Evolutionary conservation across 2,113 vertebrate species (phyloP), one percentile per base, ranked within the genome.

Genomic region (Hyperopisus bebe): DNA sequence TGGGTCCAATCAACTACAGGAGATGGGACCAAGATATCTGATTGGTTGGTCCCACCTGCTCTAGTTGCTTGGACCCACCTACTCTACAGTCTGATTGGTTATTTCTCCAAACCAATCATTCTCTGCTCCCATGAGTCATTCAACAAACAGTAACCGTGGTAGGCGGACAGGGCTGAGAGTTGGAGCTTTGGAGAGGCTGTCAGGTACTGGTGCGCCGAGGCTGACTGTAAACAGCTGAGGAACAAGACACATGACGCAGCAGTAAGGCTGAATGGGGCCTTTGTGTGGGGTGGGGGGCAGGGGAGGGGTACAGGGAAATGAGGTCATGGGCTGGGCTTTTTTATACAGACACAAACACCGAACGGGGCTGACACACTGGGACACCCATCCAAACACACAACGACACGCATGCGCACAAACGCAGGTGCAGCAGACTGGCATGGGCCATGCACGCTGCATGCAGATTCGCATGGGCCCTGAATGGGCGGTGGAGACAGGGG

Each of bases 161-260:
- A 50, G 44, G 62, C 13, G 51, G 88, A 31, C 3, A 70, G 10
- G 62, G 9, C 27, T 10, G n/a, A 5, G 27, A 31, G n/a, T 5
- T 4, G 1, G 62, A 31, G 62, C 62, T 70, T 31, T 31, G 62
- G 62, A 31, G 62, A 66, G 62, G 3, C 62, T 11, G 62, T 90
- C 88, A 91, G 88, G 42, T 70, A 48, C 19, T n/a, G 90, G 90
- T 17, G 51, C 9, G 58, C 91, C 89, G 89, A 87, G 87, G 70
- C 88, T 90, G 88, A 92, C 90, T 87, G 90, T 88, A 92, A 89
- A 92, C 91, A 92, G 93, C 93, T 92, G 93, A 90, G 92, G 89
- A 80, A 53, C 51, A 42, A 90, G 44, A 89, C 55, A 51, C 24
- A 91, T 93, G 90, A 92, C 83, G 31, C 91, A 89, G 91, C 89